A percentile compares a stretch with the other conserved stretches of the same genome.
Conservation (phyloP, 2,797 vertebrate genomes). For the Melanotaenia pygmaea region DNA sequence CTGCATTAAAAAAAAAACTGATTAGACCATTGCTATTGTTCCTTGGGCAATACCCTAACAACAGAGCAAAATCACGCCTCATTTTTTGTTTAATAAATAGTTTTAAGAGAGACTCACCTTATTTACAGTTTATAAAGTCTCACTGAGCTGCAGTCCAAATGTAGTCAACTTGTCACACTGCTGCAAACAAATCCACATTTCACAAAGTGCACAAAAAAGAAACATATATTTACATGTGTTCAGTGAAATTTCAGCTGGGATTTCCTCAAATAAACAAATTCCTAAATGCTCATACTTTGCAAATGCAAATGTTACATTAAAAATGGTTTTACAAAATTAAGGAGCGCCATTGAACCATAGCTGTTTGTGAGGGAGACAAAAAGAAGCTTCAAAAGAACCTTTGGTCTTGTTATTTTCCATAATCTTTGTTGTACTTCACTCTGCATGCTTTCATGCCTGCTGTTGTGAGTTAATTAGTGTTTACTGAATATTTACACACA, state of each 20-base stretch:
- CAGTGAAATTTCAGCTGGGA: too few relatives aligned
- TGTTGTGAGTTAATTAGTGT: constrained; percentile 44
- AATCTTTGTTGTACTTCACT: constrained; percentile 53
- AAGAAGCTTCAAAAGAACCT: constrained; percentile 20
- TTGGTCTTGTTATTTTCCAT: constrained; percentile 29
- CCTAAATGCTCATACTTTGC: not conserved
- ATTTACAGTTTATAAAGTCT: too few relatives aligned
- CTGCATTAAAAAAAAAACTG: too few relatives aligned
- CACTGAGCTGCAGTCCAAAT: too few relatives aligned
- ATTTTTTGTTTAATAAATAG: too few relatives aligned
- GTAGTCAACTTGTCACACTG: too few relatives aligned
- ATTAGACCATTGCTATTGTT: too few relatives aligned
- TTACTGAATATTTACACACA: constrained; percentile 16
- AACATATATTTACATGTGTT: too few relatives aligned
- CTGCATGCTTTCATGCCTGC: constrained; percentile 15
- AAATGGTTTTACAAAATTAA: not conserved
- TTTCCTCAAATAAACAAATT: too few relatives aligned
- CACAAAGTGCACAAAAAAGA: constrained; percentile 5
- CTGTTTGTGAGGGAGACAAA: not conserved
- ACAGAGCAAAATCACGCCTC: too few relatives aligned
- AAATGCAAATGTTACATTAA: not conserved
- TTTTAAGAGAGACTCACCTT: too few relatives aligned
- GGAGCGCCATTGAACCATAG: not conserved
- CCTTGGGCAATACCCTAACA: too few relatives aligned
- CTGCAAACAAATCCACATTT: constrained; percentile 15